Evolutionary conservation across 2,113 vertebrate genomes (phyloP).

Genomic region (Nerophis ophidion): DNA sequence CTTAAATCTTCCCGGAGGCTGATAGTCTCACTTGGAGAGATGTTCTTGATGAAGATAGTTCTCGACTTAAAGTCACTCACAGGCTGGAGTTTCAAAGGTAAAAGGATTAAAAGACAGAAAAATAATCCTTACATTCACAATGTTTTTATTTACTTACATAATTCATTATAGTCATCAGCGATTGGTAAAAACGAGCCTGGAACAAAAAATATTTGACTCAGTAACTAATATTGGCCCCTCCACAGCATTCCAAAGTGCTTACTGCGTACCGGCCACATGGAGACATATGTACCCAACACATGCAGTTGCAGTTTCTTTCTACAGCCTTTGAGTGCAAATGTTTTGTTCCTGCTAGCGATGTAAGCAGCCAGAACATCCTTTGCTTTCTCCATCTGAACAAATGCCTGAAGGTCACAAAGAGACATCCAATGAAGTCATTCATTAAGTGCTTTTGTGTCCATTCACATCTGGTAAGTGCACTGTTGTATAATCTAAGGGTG

Average conservation of each 20-base stretch:
- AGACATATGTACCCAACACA: fast-evolving
- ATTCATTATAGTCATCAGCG: conserved; percentile 13
- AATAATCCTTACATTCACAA: neutral
- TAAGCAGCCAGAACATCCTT: fast-evolving
- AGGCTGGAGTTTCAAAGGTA: neutral
- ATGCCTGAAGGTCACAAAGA: conserved; percentile 32
- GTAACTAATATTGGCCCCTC: neutral
- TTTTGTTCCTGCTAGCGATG: fast-evolving
- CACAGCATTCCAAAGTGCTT: neutral
- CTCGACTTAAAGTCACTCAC: fast-evolving
- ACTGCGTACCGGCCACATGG: conserved; percentile 12
- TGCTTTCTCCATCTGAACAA: neutral
- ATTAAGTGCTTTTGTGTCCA: too few species aligned
- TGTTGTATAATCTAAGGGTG: too few species aligned
- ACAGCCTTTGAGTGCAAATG: neutral
- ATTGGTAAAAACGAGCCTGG: conserved; percentile 36
- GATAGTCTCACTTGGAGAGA: conserved; percentile 13
- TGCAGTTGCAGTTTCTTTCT: neutral
- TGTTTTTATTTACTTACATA: conserved; percentile 26
- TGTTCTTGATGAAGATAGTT: conserved; percentile 33
- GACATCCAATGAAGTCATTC: neutral
- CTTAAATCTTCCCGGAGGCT: conserved; percentile 13
- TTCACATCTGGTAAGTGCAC: too few species aligned
- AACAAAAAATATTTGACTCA: conserved; percentile 9
- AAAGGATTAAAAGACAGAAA: too few species aligned